These are phyloP conservation scores for Oryzaephilus surinamensis DNA, from an alignment of 1,140 invertebrate species.

Conservation along the genomic window DNA sequence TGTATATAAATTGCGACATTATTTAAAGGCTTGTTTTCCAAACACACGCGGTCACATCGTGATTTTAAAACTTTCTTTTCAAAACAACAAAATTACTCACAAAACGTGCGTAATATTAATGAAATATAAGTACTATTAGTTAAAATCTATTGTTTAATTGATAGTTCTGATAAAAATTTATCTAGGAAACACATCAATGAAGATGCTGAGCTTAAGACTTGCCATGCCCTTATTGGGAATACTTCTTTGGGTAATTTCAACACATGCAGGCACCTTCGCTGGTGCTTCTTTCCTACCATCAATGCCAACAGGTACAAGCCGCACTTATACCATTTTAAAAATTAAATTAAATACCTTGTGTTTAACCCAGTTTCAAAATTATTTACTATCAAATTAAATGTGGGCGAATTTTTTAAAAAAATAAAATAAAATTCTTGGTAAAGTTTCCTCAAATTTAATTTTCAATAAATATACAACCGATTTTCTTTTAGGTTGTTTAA, in stretches of 20 bases:
- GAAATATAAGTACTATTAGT: no score
- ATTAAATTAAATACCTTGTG: background rate
- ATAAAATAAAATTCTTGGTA: conserved; percentile 8
- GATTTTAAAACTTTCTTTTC: no score
- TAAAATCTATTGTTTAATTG: no score
- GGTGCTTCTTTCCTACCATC: conserved; percentile 9
- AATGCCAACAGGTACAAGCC: conserved; percentile 15
- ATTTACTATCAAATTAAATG: background rate
- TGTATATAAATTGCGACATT: no score
- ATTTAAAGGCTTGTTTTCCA: no score
- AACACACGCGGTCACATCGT: no score
- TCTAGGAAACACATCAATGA: conserved; percentile 10
- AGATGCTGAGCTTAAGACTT: conserved; percentile 15
- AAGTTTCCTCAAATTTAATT: conserved; percentile 10
- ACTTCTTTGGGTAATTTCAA: conserved; percentile 20
- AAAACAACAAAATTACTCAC: no score
- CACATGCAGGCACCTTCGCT: conserved; percentile 20
- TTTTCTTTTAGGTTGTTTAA: conserved; percentile 24
- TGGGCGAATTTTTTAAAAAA: conserved; percentile 1
- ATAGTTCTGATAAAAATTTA: no score
- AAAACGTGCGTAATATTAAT: no score
- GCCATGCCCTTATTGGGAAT: conserved; percentile 21
- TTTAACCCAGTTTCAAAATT: background rate
- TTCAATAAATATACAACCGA: conserved; percentile 12
- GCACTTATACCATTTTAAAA: conserved; percentile 15